Conservation (phyloP, 2,888 invertebrate species). For the Rhorus exstirpatorius region DNA sequence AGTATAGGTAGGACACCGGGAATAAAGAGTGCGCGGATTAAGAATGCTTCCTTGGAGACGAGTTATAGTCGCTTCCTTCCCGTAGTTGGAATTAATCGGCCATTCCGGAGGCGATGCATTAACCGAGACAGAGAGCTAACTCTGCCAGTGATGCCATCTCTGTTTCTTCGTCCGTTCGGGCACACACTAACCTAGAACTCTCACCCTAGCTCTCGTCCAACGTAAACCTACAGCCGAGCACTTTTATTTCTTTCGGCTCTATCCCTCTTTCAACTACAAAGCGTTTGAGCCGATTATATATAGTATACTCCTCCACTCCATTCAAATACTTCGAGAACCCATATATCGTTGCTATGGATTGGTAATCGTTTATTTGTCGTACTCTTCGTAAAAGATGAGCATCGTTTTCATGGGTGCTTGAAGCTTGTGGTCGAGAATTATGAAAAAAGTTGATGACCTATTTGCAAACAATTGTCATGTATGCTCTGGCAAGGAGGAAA, state of each 20-base stretch:
- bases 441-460: too few relatives aligned
- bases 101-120: constrained; percentile 85
- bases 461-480: too few relatives aligned
- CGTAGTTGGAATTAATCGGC: constrained; percentile 85
- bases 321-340: constrained; percentile 15
- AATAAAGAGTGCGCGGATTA: constrained; percentile 85
- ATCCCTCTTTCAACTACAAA: constrained; percentile 27
- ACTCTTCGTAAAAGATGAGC: too few relatives aligned
- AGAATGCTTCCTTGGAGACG: constrained; percentile 85
- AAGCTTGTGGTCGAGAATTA: too few relatives aligned
- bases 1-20: constrained; percentile 75
- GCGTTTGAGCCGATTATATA: constrained; percentile 34
- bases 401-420: too few relatives aligned
- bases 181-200: constrained; percentile 72
- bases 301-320: neutral
- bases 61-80: constrained; percentile 85
- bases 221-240: constrained; percentile 40
- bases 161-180: constrained; percentile 74
- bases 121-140: constrained; percentile 82
- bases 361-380: too few relatives aligned
- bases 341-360: neutral
- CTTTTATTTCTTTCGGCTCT: constrained; percentile 54
- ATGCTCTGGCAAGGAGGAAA: too few relatives aligned
- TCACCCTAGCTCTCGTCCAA: constrained; percentile 50
- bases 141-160: constrained; percentile 69